Conservation (phyloP, 2,113 vertebrate species). For the Ascaphus truei region DNA sequence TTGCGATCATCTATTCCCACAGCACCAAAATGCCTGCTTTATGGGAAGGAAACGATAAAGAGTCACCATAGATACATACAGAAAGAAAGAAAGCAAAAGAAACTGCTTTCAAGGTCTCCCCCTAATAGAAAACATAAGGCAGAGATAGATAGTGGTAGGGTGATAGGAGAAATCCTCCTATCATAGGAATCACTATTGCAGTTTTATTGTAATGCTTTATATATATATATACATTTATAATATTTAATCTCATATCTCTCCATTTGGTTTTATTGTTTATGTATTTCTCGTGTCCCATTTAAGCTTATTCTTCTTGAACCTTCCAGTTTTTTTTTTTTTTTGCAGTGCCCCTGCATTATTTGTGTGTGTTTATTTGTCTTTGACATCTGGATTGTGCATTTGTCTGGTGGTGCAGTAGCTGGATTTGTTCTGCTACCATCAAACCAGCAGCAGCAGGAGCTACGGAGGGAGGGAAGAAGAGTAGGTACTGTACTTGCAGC, state of each 20-base stretch:
- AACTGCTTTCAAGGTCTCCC: neutral
- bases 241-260: too few species aligned
- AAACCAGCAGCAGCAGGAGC: neutral
- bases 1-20: too few species aligned
- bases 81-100: neutral
- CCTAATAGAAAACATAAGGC: neutral
- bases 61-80: neutral
- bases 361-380: too few species aligned
- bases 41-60: neutral
- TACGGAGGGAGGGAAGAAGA: neutral
- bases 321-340: neutral
- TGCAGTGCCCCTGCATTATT: neutral
- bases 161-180: neutral
- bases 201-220: neutral
- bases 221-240: too few species aligned
- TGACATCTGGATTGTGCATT: conserved; percentile 7
- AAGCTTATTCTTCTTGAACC: too few species aligned
- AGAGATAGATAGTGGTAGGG: neutral
- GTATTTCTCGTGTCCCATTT: too few species aligned
- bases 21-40: conserved; percentile 63
- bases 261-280: too few species aligned
- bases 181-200: neutral
- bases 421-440: conserved; percentile 3
- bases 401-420: conserved; percentile 5
- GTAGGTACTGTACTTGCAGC: conserved; percentile 1